phyloP scores from a whole-genome alignment of 2,888 invertebrate species.

The Stenurella melanura region DNA sequence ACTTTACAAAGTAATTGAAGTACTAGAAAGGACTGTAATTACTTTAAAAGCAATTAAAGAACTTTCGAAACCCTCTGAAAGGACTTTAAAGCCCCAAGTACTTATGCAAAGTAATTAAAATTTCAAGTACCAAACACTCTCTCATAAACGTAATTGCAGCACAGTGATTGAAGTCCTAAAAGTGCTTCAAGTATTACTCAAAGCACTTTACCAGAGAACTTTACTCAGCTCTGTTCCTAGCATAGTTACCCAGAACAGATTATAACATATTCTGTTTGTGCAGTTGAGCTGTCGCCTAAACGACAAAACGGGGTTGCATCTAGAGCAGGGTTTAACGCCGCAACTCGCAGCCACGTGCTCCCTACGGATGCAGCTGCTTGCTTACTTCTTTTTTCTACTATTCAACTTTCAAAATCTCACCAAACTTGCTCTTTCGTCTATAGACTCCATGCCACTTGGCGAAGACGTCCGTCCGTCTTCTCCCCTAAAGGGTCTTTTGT shows the following conservation, averaged over 20 bases:
- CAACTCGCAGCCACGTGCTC: conserved; percentile 59
- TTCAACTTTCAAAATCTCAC: conserved; percentile 47
- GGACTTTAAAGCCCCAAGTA: too few relatives aligned
- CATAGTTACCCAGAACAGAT: not conserved
- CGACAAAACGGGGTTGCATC: conserved; percentile 18
- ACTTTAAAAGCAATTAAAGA: too few relatives aligned
- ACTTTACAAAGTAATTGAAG: too few relatives aligned
- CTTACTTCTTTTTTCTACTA: conserved; percentile 50
- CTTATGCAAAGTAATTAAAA: too few relatives aligned
- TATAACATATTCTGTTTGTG: not conserved
- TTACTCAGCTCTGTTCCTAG: too few relatives aligned
- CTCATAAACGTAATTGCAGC: too few relatives aligned
- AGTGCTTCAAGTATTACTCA: too few relatives aligned
- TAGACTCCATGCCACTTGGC: conserved; percentile 21
- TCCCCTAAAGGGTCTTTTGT: conserved; percentile 42
- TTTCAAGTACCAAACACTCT: too few relatives aligned
- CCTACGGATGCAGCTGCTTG: conserved; percentile 62
- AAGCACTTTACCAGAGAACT: too few relatives aligned
- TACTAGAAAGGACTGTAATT: too few relatives aligned
- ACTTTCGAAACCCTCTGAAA: too few relatives aligned
- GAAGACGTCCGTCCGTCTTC: conserved; percentile 29
- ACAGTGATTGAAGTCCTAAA: too few relatives aligned
- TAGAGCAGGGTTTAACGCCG: conserved; percentile 34
- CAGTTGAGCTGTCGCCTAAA: not conserved
- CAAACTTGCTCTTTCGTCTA: conserved; percentile 24